Conservation (phyloP, 1,140 invertebrate species). For the Physella acuta region DNA sequence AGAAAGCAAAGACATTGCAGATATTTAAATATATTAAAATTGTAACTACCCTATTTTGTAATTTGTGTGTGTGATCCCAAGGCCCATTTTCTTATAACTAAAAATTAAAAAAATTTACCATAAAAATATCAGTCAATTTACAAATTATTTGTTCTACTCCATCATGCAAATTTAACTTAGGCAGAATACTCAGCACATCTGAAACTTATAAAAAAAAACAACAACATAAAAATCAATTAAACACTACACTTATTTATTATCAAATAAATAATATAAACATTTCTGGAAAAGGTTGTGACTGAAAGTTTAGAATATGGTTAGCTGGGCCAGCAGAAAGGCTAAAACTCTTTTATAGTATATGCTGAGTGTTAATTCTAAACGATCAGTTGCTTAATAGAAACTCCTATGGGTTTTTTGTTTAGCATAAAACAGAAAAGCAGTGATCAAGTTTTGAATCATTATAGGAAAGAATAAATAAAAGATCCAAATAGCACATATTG, state of each 20-base stretch:
- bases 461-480: neutral
- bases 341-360: neutral
- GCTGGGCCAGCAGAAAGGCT: neutral
- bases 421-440: neutral
- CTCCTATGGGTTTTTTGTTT: neutral
- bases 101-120: slow-evolving; percentile 11
- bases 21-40: too few species aligned
- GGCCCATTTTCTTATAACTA: too few species aligned
- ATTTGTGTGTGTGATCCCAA: too few species aligned
- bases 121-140: slow-evolving; percentile 11
- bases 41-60: too few species aligned
- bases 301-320: neutral
- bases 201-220: neutral
- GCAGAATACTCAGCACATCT: neutral
- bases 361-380: neutral
- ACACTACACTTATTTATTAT: neutral
- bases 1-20: too few species aligned
- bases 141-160: neutral
- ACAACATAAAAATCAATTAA: neutral
- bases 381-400: neutral
- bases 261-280: neutral
- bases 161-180: neutral
- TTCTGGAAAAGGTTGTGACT: neutral
- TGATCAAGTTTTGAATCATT: neutral
- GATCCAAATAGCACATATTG: neutral